phyloP scores from a whole-genome alignment of 2,113 vertebrate genomes.

The Rhynchomys soricoides region DNA sequence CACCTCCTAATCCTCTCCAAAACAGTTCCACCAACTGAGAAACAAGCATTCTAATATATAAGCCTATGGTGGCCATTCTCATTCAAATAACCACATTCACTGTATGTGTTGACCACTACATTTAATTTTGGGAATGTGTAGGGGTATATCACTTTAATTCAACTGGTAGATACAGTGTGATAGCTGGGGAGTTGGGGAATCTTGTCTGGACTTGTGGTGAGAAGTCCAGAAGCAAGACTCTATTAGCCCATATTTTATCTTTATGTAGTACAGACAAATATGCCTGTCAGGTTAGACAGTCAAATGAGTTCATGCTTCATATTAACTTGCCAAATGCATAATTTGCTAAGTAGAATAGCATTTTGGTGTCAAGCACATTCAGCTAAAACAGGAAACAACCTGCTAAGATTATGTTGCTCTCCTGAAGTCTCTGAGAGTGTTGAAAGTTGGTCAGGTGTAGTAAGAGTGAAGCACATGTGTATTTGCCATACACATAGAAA shows the following conservation, averaged over 20 bases:
- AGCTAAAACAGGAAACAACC: not conserved
- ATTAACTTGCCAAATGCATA: not conserved
- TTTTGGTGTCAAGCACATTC: not conserved
- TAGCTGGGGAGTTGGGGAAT: constrained; percentile 1
- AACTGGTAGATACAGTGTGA: not conserved
- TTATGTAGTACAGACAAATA: constrained; percentile 32
- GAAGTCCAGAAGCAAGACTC: not conserved
- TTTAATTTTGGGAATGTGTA: constrained; percentile 9
- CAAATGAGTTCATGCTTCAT: not conserved
- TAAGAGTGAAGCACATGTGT: not conserved
- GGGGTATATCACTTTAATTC: not conserved
- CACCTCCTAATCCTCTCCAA: not conserved
- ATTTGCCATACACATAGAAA: not conserved
- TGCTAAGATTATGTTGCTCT: not conserved
- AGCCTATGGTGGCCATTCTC: not conserved
- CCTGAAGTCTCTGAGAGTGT: not conserved
- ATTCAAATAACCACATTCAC: not conserved
- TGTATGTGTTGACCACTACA: not conserved
- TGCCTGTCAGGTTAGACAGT: not conserved
- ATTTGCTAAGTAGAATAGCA: not conserved
- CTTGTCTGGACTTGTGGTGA: constrained; percentile 10
- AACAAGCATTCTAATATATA: not conserved
- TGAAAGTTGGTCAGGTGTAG: not conserved
- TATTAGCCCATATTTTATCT: not conserved
- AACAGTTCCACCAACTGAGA: not conserved